Conservation (phyloP, 1,140 invertebrate genomes). For the Bombus superbus region DNA sequence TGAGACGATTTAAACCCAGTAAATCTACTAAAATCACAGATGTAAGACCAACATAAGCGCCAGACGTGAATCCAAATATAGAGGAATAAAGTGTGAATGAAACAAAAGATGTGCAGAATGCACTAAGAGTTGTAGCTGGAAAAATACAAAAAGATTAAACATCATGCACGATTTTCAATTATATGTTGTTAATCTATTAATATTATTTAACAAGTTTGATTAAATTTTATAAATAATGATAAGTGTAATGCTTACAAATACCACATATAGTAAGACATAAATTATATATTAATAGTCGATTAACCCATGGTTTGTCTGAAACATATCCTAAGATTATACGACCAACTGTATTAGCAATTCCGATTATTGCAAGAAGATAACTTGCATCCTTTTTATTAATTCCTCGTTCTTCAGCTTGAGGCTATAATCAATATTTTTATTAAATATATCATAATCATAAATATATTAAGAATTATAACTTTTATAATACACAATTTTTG, state of each 20-base stretch:
- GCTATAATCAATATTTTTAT: slow-evolving; percentile 70
- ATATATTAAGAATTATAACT: not conserved
- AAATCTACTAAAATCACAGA: slow-evolving; percentile 95
- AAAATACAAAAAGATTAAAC: slow-evolving; percentile 75
- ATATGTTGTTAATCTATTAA: not conserved
- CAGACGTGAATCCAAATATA: slow-evolving; percentile 94
- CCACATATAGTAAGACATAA: slow-evolving; percentile 92
- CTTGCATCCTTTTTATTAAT: slow-evolving; percentile 85
- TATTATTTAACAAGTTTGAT: not conserved
- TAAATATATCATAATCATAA: slow-evolving; percentile 22
- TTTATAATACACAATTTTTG: not conserved
- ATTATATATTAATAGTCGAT: slow-evolving; percentile 95
- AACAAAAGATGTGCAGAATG: slow-evolving; percentile 87
- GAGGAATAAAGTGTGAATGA: slow-evolving; percentile 90
- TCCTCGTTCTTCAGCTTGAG: slow-evolving; percentile 85
- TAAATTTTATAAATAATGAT: not conserved
- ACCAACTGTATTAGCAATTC: slow-evolving; percentile 94
- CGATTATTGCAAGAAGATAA: slow-evolving; percentile 90
- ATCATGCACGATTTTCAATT: not conserved
- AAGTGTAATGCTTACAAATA: slow-evolving; percentile 85
- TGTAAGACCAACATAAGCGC: slow-evolving; percentile 96
- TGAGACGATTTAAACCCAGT: slow-evolving; percentile 92
- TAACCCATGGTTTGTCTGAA: slow-evolving; percentile 94
- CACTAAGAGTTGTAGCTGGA: slow-evolving; percentile 91
- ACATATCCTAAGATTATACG: slow-evolving; percentile 93